Conservation (phyloP, 1,140 invertebrate genomes). For the Calephelis virginiensis region DNA sequence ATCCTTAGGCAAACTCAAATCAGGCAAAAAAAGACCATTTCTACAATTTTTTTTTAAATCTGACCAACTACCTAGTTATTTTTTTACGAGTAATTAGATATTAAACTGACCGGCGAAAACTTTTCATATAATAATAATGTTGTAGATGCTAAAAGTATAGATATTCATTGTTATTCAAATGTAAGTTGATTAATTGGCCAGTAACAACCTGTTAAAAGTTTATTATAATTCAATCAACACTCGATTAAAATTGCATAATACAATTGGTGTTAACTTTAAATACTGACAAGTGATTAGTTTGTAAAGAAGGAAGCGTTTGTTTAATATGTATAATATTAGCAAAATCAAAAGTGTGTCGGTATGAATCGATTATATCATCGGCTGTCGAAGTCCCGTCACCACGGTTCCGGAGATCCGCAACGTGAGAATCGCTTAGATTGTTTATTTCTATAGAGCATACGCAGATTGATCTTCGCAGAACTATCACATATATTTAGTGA, state of each 20-base stretch:
- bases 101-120: too few relatives aligned
- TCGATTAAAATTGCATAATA: slow-evolving; percentile 7
- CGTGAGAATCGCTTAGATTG: slow-evolving; percentile 1
- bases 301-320: slow-evolving; percentile 9
- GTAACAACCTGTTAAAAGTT: not conserved
- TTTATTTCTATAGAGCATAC: not conserved
- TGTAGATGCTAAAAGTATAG: too few relatives aligned
- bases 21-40: too few relatives aligned
- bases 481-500: too few relatives aligned
- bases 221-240: not conserved
- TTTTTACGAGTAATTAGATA: too few relatives aligned
- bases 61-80: too few relatives aligned
- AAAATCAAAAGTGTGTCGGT: slow-evolving; percentile 31
- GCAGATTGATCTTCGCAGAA: not conserved
- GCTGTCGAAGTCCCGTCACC: slow-evolving; percentile 24
- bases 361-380: slow-evolving; percentile 47
- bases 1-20: too few relatives aligned
- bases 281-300: slow-evolving; percentile 15
- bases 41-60: too few relatives aligned
- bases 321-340: slow-evolving; percentile 26
- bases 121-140: too few relatives aligned
- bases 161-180: too few relatives aligned
- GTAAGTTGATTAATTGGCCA: too few relatives aligned
- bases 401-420: slow-evolving; percentile 46
- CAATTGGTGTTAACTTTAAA: not conserved